A percentile compares a stretch with the other conserved stretches of the same genome.
Evolutionary conservation across 2,113 vertebrate species (phyloP).

Genomic region (Lipophrys pholis): DNA sequence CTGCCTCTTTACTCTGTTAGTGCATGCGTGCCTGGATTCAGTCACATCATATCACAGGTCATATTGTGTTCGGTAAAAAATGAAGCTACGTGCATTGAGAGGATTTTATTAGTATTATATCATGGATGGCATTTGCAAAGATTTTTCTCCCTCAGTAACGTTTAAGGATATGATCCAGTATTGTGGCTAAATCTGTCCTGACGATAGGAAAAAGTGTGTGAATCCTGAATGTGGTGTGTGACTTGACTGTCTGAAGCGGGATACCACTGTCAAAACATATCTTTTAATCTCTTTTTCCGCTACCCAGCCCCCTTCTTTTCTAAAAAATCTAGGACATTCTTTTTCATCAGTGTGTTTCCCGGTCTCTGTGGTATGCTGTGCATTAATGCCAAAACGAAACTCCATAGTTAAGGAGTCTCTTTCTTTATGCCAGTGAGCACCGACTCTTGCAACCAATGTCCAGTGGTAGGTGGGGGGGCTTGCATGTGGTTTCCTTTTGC

Average conservation of each 20-base stretch:
- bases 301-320: slow-evolving; percentile 60
- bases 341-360: slow-evolving; percentile 70
- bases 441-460: slow-evolving; percentile 34
- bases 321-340: slow-evolving; percentile 78
- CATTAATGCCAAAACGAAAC: slow-evolving; percentile 60
- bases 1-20: neutral
- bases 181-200: slow-evolving; percentile 12
- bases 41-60: no score
- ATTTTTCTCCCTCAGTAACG: no score
- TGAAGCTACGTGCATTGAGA: no score
- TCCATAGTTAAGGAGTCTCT: slow-evolving; percentile 66
- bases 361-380: slow-evolving; percentile 66
- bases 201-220: slow-evolving; percentile 28
- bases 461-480: slow-evolving; percentile 18
- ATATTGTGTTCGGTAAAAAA: no score
- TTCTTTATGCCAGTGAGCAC: slow-evolving; percentile 46
- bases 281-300: slow-evolving; percentile 68
- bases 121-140: no score
- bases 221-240: slow-evolving; percentile 31
- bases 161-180: no score
- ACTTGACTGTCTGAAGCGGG: slow-evolving; percentile 52
- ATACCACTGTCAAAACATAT: slow-evolving; percentile 71
- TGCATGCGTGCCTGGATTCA: neutral
- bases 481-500: slow-evolving; percentile 15
- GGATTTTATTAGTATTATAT: no score